These are phyloP conservation scores for Diadromus collaris DNA, from an alignment of 2,888 invertebrate genomes.

Conservation along the genomic window DNA sequence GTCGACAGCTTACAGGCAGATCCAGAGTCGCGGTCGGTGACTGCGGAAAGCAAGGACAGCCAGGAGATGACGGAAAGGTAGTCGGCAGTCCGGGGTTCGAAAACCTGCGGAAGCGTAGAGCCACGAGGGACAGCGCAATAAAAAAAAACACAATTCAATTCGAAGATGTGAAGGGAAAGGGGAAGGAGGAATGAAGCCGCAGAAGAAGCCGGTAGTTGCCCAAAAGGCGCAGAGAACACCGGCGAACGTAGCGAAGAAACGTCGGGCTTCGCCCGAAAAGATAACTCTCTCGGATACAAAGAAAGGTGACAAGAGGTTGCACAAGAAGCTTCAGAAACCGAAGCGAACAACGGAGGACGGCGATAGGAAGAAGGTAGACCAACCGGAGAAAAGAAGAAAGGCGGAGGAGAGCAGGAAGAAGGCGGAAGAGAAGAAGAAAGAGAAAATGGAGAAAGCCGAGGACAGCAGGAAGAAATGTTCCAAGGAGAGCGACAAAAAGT, in stretches of 20 bases:
- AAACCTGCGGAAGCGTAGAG: constrained; percentile 33
- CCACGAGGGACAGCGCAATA: constrained; percentile 8
- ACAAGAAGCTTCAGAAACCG: constrained; percentile 72
- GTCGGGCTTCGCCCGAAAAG: constrained; percentile 75
- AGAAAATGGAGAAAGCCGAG: constrained; percentile 57
- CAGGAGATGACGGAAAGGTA: constrained; percentile 74
- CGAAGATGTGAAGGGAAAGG: constrained; percentile 76
- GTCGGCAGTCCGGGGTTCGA: constrained; percentile 48
- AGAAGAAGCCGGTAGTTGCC: constrained; percentile 78
- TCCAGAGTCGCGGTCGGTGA: constrained; percentile 9
- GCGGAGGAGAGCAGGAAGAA: constrained; percentile 53
- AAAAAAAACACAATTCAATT: constrained; percentile 35
- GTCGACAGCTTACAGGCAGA: constrained; percentile 44
- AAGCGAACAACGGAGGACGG: constrained; percentile 56
- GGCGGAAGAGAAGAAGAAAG: constrained; percentile 64
- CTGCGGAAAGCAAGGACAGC: constrained; percentile 53
- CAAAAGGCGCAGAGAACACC: constrained; percentile 78
- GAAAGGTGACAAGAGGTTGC: constrained; percentile 68
- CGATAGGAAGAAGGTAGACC: constrained; percentile 49
- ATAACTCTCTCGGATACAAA: constrained; percentile 58
- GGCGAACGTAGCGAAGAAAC: constrained; percentile 75
- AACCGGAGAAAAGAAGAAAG: constrained; percentile 64
- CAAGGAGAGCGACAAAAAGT: constrained; percentile 63
- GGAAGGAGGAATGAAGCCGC: constrained; percentile 77
- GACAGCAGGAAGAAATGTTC: constrained; percentile 63